phyloP scores from a whole-genome alignment of 1,140 invertebrate genomes.

The Homarus americanus region DNA sequence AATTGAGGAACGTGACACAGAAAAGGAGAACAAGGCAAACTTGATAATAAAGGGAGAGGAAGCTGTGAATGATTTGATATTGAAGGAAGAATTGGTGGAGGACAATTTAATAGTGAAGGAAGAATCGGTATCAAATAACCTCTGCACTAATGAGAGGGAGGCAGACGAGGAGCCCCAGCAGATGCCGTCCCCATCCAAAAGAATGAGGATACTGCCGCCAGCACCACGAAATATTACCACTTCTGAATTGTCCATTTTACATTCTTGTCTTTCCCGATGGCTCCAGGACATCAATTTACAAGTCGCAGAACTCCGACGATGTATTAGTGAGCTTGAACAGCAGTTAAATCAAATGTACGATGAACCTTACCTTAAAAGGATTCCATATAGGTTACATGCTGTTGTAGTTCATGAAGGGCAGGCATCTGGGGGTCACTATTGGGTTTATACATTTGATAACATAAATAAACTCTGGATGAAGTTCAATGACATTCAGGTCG shows the following conservation, averaged over 20 bases:
- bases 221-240: constrained; percentile 59
- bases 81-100: constrained; percentile 19
- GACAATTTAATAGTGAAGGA: background rate
- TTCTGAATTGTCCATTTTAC: constrained; percentile 75
- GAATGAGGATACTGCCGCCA: constrained; percentile 60
- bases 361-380: constrained; percentile 78
- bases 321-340: constrained; percentile 77
- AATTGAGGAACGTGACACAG: background rate
- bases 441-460: constrained; percentile 80
- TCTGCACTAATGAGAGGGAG: constrained; percentile 7
- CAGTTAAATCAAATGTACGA: constrained; percentile 79
- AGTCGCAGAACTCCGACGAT: constrained; percentile 78
- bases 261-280: constrained; percentile 79
- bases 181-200: constrained; percentile 53
- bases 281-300: constrained; percentile 79
- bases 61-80: background rate
- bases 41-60: constrained; percentile 1
- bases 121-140: constrained; percentile 19
- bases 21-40: background rate
- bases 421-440: constrained; percentile 81
- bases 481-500: constrained; percentile 81
- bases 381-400: constrained; percentile 80
- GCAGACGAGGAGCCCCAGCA: constrained; percentile 50
- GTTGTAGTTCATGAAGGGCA: constrained; percentile 81
- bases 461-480: constrained; percentile 75